phyloP scores from a whole-genome alignment of 1,140 invertebrate genomes.

The Orussus abietinus region DNA sequence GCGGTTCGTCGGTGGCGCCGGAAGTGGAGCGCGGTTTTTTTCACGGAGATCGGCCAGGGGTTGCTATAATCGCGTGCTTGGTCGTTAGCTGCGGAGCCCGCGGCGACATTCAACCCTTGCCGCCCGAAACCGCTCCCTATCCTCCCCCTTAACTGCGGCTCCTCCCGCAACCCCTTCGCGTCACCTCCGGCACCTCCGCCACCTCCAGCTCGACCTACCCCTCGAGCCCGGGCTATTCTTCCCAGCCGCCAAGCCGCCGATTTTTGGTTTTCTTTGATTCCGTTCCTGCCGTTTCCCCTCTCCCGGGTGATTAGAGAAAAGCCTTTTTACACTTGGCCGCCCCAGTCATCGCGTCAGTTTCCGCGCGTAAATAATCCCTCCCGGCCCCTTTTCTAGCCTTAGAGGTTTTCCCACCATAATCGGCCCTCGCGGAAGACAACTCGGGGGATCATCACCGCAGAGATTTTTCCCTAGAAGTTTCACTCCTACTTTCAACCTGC shows the following conservation, averaged over 20 bases:
- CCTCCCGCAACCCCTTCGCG: constrained; percentile 5
- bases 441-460: no score
- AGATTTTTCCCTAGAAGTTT: no score
- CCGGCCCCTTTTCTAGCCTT: no score
- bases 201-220: background rate
- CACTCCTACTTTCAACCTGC: no score
- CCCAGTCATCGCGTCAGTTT: no score
- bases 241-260: constrained; percentile 13
- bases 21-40: constrained; percentile 28
- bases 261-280: constrained; percentile 33
- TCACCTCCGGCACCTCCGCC: constrained; percentile 15
- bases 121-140: constrained; percentile 16
- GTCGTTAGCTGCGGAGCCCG: constrained; percentile 33
- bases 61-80: constrained; percentile 33
- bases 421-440: no score
- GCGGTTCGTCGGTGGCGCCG: constrained; percentile 21
- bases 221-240: background rate
- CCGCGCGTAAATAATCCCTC: background rate
- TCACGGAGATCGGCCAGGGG: constrained; percentile 22
- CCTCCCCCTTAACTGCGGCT: constrained; percentile 7
- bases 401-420: no score
- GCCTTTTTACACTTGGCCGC: no score
- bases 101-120: constrained; percentile 36
- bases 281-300: constrained; percentile 17
- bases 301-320: constrained; percentile 34